A percentile compares a stretch with the other conserved stretches of the same genome.
Evolutionary conservation across 2,797 vertebrate genomes (phyloP).

Genomic region (Alcedo quadribrachys): DNA sequence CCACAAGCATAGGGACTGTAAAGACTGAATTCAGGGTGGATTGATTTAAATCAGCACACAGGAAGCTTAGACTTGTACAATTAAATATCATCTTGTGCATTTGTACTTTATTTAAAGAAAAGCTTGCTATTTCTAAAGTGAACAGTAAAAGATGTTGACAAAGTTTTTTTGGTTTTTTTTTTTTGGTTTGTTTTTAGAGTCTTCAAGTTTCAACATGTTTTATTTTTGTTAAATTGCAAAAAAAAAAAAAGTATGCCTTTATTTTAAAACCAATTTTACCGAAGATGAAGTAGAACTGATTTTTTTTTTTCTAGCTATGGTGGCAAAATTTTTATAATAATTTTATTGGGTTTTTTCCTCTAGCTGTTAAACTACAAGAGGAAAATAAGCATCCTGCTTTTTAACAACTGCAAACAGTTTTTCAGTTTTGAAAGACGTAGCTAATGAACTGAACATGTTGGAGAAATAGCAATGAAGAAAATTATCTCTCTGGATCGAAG

Average conservation of each 20-base stretch:
- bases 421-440: background rate
- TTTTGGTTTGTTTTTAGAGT: background rate
- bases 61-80: slow-evolving; percentile 53
- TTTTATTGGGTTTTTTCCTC: background rate
- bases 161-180: background rate
- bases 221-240: too few relatives aligned
- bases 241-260: background rate
- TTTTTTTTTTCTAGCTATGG: background rate
- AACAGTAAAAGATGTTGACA: background rate
- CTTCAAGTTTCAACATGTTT: background rate
- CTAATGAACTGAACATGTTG: background rate
- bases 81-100: slow-evolving; percentile 6
- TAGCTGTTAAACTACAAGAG: background rate
- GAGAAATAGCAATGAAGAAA: background rate
- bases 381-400: background rate
- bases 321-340: background rate
- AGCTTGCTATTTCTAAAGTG: slow-evolving; percentile 2
- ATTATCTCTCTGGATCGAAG: background rate
- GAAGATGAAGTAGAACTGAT: background rate
- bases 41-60: slow-evolving; percentile 63
- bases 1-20: slow-evolving; percentile 27
- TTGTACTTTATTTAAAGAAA: slow-evolving; percentile 6
- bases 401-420: background rate
- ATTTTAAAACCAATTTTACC: background rate
- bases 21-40: slow-evolving; percentile 49